Conservation (phyloP, 2,113 vertebrate genomes). For the Mixornis gularis region DNA sequence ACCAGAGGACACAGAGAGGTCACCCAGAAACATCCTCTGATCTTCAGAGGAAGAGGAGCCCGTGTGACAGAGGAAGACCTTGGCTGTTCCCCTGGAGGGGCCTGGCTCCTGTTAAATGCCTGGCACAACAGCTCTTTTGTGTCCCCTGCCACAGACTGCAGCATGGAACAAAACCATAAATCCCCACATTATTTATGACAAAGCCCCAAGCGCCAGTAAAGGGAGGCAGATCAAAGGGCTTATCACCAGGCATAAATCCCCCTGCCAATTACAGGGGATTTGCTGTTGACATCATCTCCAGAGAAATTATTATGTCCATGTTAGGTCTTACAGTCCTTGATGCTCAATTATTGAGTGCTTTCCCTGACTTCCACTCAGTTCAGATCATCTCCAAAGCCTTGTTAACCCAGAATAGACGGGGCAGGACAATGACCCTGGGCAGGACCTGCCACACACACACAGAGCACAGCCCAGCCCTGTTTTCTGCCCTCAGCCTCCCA, state of each 20-base stretch:
- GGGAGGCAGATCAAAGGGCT: conserved; percentile 33
- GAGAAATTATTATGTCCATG: background rate
- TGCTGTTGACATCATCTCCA: conserved; percentile 24
- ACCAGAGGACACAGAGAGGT: background rate
- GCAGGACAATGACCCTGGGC: background rate
- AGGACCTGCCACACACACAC: background rate
- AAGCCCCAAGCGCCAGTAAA: conserved; percentile 1
- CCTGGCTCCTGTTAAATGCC: background rate
- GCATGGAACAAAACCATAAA: conserved; percentile 28
- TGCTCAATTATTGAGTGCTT: background rate
- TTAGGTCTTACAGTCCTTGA: background rate
- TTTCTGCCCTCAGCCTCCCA: background rate
- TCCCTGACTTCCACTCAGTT: background rate
- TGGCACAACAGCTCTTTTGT: conserved; percentile 5
- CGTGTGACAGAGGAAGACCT: background rate
- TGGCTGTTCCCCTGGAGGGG: background rate
- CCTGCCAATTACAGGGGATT: conserved; percentile 31
- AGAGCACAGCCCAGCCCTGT: background rate
- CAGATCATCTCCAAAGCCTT: background rate
- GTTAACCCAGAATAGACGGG: background rate
- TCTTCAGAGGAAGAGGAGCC: background rate
- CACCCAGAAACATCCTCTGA: background rate
- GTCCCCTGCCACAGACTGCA: background rate
- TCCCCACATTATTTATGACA: conserved; percentile 32
- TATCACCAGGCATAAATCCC: conserved; percentile 14